Percentiles rank a stretch among this genome's conserved stretches.
phyloP scores from a whole-genome alignment of 35 echinoderm and acorn worm genomes.

The Stichopus chloronotus region DNA sequence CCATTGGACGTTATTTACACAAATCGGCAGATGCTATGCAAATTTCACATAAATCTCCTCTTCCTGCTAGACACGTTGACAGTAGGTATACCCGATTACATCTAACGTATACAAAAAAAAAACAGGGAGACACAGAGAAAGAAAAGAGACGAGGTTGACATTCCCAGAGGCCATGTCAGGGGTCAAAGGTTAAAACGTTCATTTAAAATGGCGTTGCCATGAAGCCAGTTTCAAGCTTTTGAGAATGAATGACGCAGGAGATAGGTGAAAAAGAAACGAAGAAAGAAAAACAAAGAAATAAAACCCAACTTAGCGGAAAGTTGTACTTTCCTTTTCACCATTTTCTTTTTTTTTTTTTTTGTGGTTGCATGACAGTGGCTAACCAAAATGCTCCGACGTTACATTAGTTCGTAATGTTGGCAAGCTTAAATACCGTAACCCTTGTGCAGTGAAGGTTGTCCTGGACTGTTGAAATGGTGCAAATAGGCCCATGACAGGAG shows the following conservation, averaged over 20 bases:
- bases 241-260: background rate
- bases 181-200: background rate
- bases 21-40: conserved; percentile 32
- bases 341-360: no score
- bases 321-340: no score
- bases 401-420: no score
- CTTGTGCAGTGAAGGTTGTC: no score
- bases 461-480: no score
- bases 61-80: background rate
- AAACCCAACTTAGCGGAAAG: no score
- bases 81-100: background rate
- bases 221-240: background rate
- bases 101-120: background rate
- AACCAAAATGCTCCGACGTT: no score
- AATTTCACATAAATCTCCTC: conserved; percentile 43
- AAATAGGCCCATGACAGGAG: no score
- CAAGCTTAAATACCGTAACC: no score
- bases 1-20: conserved; percentile 46
- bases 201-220: background rate
- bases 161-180: conserved; percentile 3
- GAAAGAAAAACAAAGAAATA: no score
- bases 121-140: background rate
- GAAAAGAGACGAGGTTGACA: background rate
- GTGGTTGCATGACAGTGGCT: no score
- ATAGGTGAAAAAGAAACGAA: no score